Evolutionary conservation across 2,888 invertebrate genomes (phyloP).

Genomic region (Busseola fusca): DNA sequence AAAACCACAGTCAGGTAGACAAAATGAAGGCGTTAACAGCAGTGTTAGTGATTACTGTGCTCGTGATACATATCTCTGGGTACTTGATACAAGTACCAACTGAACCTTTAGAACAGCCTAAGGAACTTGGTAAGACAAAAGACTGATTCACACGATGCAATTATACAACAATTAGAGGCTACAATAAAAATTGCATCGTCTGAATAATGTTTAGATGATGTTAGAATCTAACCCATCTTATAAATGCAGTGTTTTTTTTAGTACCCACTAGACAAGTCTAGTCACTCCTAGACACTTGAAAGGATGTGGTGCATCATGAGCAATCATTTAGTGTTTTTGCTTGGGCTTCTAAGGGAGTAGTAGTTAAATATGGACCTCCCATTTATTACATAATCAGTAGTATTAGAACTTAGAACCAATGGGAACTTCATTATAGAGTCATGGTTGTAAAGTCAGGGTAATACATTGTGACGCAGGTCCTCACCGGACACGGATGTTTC

Average conservation of each 20-base stretch:
- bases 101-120: slow-evolving; percentile 50
- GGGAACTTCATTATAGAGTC: not conserved
- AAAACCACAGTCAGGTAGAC: slow-evolving; percentile 61
- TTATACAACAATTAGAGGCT: not conserved
- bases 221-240: not conserved
- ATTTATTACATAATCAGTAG: not conserved
- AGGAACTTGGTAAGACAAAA: slow-evolving; percentile 52
- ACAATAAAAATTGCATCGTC: not conserved
- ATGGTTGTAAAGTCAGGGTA: not conserved
- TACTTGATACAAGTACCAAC: slow-evolving; percentile 80
- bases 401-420: too few species aligned
- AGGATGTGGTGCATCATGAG: not conserved
- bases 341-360: not conserved
- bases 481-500: too few species aligned
- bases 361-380: not conserved
- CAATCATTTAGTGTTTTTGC: not conserved
- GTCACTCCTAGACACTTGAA: not conserved
- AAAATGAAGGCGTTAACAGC: slow-evolving; percentile 79
- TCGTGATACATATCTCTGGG: slow-evolving; percentile 66
- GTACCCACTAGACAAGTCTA: not conserved
- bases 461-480: not conserved
- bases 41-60: slow-evolving; percentile 58
- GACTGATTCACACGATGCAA: not conserved
- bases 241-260: not conserved
- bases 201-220: not conserved